Percentiles rank a stretch among this genome's conserved stretches.
phyloP scores from a whole-genome alignment of 2,113 vertebrate genomes.

The Hassar affinis region DNA sequence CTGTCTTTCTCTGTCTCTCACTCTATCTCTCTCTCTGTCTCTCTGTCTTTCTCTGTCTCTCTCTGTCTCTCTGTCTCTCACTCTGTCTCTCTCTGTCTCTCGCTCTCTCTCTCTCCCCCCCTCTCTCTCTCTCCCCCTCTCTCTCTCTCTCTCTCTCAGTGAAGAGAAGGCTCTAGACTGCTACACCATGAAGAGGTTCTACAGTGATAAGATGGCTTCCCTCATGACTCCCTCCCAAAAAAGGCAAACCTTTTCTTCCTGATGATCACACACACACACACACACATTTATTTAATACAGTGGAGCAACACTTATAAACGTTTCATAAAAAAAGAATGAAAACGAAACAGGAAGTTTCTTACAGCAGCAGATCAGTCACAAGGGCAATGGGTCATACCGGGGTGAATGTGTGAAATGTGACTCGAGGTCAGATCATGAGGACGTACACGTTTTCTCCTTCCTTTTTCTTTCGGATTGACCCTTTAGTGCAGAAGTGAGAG shows the following conservation, averaged over 20 bases:
- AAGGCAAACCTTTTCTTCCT: conserved; percentile 70
- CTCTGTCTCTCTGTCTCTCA: conserved; percentile 33
- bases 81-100: background rate
- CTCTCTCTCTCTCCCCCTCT: conserved; percentile 18
- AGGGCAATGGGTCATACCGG: background rate
- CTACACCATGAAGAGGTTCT: conserved; percentile 93
- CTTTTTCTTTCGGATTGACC: background rate
- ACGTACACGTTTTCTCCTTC: no score
- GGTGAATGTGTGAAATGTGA: background rate
- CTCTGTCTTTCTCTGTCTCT: conserved; percentile 17
- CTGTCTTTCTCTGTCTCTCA: conserved; percentile 60
- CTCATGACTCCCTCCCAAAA: conserved; percentile 90
- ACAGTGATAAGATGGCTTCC: conserved; percentile 82
- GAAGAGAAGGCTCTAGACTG: conserved; percentile 89
- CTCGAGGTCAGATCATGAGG: conserved; percentile 29
- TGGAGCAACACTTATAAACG: background rate
- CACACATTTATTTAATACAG: background rate
- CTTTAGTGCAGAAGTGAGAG: no score
- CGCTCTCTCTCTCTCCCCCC: background rate
- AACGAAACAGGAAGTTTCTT: conserved; percentile 1
- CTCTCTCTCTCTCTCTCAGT: conserved; percentile 62
- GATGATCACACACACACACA: no score
- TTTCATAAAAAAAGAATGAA: background rate
- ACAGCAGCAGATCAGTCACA: background rate
- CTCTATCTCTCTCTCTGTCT: conserved; percentile 5